phyloP scores from a whole-genome alignment of 2,113 vertebrate genomes.

The Ranitomeya variabilis region DNA sequence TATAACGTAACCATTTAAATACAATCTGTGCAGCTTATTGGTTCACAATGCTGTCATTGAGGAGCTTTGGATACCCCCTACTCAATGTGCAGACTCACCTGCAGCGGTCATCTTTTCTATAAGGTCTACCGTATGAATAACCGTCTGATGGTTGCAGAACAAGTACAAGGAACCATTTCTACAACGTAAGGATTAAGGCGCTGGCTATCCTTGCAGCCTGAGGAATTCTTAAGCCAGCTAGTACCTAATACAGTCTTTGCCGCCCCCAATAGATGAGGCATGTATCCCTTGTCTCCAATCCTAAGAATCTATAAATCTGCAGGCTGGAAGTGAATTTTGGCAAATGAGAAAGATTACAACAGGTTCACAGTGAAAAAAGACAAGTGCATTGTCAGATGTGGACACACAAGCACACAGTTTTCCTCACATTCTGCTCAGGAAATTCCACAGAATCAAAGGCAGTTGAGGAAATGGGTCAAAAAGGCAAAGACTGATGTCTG shows the following conservation, averaged over 20 bases:
- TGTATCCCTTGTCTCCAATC: conserved; percentile 32
- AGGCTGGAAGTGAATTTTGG: conserved; percentile 57
- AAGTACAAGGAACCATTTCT: conserved; percentile 35
- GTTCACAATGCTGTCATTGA: neutral
- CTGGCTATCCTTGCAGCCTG: conserved; percentile 41
- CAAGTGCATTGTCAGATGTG: conserved; percentile 2
- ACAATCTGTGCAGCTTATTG: neutral
- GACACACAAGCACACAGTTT: conserved; percentile 22
- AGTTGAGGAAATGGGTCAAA: conserved; percentile 20
- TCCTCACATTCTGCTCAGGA: conserved; percentile 30
- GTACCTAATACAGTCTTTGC: conserved; percentile 43
- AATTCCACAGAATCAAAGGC: conserved; percentile 16
- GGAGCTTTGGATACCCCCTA: neutral
- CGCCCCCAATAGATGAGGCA: neutral
- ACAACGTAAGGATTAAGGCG: conserved; percentile 46
- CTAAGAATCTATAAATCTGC: conserved; percentile 6
- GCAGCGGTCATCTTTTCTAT: neutral
- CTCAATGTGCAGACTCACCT: conserved; percentile 5
- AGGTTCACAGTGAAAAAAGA: conserved; percentile 62
- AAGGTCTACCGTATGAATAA: neutral
- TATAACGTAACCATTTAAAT: neutral
- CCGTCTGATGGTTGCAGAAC: conserved; percentile 42
- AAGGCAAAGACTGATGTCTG: conserved; percentile 50
- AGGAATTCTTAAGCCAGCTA: conserved; percentile 42
- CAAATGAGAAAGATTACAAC: conserved; percentile 57